These are phyloP conservation scores for Porites rus DNA, from an alignment of 92 coral and sea anemone species.

Conservation along the genomic window DNA sequence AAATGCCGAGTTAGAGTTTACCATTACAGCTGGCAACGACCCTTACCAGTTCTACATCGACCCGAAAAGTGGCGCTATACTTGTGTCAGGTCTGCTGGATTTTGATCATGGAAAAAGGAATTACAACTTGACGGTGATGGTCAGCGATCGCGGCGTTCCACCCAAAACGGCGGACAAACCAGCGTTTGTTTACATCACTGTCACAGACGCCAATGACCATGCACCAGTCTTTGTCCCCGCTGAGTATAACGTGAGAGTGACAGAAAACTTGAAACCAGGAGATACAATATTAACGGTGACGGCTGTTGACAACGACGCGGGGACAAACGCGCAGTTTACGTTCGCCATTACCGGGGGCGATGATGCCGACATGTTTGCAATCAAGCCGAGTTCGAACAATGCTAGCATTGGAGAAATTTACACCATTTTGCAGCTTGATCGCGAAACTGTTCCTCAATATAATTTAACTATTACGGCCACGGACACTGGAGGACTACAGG, in stretches of 20 bases:
- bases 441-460: slow-evolving; percentile 74
- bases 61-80: slow-evolving; percentile 83
- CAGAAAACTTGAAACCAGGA: slow-evolving; percentile 67
- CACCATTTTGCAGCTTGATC: slow-evolving; percentile 77
- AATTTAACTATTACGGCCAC: slow-evolving; percentile 85
- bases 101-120: slow-evolving; percentile 71
- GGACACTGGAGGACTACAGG: slow-evolving; percentile 90
- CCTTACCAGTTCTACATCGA: slow-evolving; percentile 88
- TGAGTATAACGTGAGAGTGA: slow-evolving; percentile 62
- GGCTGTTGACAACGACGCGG: slow-evolving; percentile 86
- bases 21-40: slow-evolving; percentile 75
- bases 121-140: slow-evolving; percentile 80
- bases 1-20: slow-evolving; percentile 83
- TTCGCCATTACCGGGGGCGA: slow-evolving; percentile 77
- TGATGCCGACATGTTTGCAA: slow-evolving; percentile 76
- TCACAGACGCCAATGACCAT: slow-evolving; percentile 91
- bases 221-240: slow-evolving; percentile 82
- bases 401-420: slow-evolving; percentile 72
- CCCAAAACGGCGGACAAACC: slow-evolving; percentile 39
- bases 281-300: slow-evolving; percentile 61
- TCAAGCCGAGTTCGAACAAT: slow-evolving; percentile 66
- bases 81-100: slow-evolving; percentile 91
- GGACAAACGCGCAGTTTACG: slow-evolving; percentile 63
- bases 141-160: slow-evolving; percentile 78
- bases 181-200: slow-evolving; percentile 72